A percentile compares a stretch with the other conserved stretches of the same genome.
Evolutionary conservation across 2,888 invertebrate genomes (phyloP).

Genomic region (Chrysolina americana): DNA sequence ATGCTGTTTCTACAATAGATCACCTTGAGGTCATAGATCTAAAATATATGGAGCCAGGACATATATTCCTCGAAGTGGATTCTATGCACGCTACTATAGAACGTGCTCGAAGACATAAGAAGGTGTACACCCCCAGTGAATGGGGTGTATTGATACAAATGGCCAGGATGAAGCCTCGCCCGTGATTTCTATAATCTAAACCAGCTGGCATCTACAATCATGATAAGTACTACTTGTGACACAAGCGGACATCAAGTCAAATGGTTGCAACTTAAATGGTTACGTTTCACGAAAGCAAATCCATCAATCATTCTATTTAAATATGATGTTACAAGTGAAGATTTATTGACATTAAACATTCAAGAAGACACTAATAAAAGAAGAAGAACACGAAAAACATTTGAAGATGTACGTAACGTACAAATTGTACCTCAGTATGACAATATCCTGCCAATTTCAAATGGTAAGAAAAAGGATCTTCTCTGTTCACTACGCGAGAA

Average conservation of each 20-base stretch:
- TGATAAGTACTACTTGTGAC: background rate
- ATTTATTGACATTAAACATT: background rate
- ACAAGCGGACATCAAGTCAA: too few species aligned
- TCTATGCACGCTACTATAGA: conserved; percentile 17
- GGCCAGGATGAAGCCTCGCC: conserved; percentile 15
- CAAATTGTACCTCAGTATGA: too few species aligned
- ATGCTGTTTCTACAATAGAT: conserved; percentile 9
- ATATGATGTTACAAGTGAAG: conserved; percentile 1
- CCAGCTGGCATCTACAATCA: background rate
- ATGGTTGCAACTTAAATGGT: too few species aligned
- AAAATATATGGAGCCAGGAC: conserved; percentile 28
- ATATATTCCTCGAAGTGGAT: conserved; percentile 28
- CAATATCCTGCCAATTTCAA: too few species aligned
- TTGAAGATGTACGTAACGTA: too few species aligned
- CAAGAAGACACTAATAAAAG: conserved; percentile 7
- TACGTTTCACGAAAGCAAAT: too few species aligned
- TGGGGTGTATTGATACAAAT: conserved; percentile 27
- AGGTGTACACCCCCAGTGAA: conserved; percentile 21
- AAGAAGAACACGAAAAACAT: too few species aligned
- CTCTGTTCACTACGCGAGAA: too few species aligned
- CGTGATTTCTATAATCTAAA: conserved; percentile 5
- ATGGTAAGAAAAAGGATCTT: too few species aligned
- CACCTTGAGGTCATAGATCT: conserved; percentile 20
- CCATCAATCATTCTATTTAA: conserved; percentile 6
- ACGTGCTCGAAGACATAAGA: conserved; percentile 12